Evolutionary conservation across 2,797 vertebrate species (phyloP), one percentile per base, ranked within the genome.

Genomic region (Sorex maritimensis): DNA sequence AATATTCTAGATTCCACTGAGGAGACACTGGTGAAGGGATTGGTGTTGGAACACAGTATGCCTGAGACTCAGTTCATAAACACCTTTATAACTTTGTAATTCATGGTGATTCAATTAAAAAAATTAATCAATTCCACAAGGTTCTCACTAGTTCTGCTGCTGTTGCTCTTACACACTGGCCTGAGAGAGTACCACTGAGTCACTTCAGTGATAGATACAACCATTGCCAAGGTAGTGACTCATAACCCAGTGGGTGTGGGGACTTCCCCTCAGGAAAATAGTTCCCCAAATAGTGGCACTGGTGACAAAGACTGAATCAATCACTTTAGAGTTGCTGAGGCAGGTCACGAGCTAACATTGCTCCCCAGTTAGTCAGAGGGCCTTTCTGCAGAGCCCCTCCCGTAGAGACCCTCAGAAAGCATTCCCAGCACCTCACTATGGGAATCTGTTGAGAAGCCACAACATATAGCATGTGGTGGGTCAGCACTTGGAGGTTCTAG

Each of bases 391-490:
- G 7, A 44, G 41, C 41, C 41, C 7, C 41, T 44, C 7, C 41
- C 24, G 0, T 6, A 9, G n/a, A 6, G 9, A 28, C 58, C 69
- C n/a, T 77, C 1, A 21, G 52, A 72, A 0, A 11, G 81, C 30
- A 15, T 4, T 63, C 73, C 7, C 6, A 5, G 6, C 15, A 12
- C 41, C 24, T 52, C 28, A 41, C 23, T 24, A 52, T 0, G 0
- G 7, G 10, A 34, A 0, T 38, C 34, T 58, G 11, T 0, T 38
- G 24, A 8, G 46, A 23, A 19, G 0, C 49, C 23, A 3, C n/a
- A 1, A 4, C 3, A 21, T 7, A 1, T 0, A 24, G 49, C 21
- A 34, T 17, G 9, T 1, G 5, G 7, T 8, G 67, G 28, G 21
- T 80, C 79, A 69, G 68, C 52, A 24, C 67, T 14, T 3, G 13